Conservation (phyloP, 2,797 vertebrate species). For the Notoglanidium macrostoma region DNA sequence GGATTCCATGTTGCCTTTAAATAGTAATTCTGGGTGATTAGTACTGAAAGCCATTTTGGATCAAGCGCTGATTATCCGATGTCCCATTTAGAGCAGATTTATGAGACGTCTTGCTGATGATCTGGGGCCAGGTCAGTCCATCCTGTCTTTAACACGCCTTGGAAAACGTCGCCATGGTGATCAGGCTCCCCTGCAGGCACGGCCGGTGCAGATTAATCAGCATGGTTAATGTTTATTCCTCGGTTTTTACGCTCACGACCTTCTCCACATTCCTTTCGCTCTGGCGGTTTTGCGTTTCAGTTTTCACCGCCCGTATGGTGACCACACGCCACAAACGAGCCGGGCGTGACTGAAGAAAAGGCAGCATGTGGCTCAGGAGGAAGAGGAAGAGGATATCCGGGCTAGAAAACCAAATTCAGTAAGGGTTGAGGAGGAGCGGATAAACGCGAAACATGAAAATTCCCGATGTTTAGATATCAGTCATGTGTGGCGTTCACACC, state of each 20-base stretch:
- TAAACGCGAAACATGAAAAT: neutral
- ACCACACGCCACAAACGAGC: neutral
- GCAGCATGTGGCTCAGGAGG: neutral
- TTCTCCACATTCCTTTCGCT: neutral
- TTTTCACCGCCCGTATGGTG: neutral
- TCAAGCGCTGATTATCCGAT: neutral
- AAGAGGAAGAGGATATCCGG: neutral
- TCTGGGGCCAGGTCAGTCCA: neutral
- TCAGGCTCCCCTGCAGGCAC: neutral
- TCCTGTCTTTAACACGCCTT: neutral
- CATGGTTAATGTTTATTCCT: constrained; percentile 2
- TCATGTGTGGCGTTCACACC: neutral
- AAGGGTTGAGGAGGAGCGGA: neutral
- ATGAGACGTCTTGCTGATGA: neutral
- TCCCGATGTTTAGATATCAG: neutral
- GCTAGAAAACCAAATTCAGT: neutral
- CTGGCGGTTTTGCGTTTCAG: neutral
- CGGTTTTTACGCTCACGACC: neutral
- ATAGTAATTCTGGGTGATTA: neutral
- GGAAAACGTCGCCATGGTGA: neutral
- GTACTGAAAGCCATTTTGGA: neutral
- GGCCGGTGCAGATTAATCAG: neutral
- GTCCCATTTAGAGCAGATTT: neutral
- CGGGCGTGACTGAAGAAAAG: neutral
- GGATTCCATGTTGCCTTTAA: neutral